A percentile compares a stretch with the other conserved stretches of the same genome.
Evolutionary conservation across 2,797 vertebrate genomes (phyloP).

Genomic region (Lerista edwardsae): DNA sequence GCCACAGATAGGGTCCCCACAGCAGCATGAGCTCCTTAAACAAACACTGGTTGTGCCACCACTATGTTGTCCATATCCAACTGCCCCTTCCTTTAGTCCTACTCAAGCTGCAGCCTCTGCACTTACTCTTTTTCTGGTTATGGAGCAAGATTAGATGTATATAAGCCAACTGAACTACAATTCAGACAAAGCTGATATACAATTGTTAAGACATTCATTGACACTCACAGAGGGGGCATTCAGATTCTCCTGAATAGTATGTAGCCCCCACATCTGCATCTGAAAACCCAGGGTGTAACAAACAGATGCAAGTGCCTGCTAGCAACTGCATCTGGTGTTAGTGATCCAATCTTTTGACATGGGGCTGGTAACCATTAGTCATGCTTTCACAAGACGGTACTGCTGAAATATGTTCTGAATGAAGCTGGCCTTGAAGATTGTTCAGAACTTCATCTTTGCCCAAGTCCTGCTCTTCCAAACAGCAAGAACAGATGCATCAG

Average conservation of each 20-base stretch:
- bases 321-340: neutral
- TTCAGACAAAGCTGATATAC: neutral
- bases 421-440: neutral
- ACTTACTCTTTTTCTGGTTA: too few species aligned
- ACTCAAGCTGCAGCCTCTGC: neutral
- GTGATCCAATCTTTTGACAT: neutral
- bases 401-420: neutral
- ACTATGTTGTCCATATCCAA: neutral
- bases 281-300: neutral
- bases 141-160: neutral
- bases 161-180: neutral
- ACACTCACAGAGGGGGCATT: neutral
- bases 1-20: too few species aligned
- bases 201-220: neutral
- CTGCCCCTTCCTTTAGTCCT: neutral
- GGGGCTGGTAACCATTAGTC: neutral
- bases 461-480: neutral
- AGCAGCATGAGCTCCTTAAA: too few species aligned
- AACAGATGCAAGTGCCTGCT: neutral
- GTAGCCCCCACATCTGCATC: neutral
- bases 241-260: neutral
- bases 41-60: too few species aligned
- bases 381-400: neutral
- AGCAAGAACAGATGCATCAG: neutral
- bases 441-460: neutral